Base-by-base conservation (phyloP, 2,888 invertebrate species). In the Cataglyphis altisquamis region DNA sequence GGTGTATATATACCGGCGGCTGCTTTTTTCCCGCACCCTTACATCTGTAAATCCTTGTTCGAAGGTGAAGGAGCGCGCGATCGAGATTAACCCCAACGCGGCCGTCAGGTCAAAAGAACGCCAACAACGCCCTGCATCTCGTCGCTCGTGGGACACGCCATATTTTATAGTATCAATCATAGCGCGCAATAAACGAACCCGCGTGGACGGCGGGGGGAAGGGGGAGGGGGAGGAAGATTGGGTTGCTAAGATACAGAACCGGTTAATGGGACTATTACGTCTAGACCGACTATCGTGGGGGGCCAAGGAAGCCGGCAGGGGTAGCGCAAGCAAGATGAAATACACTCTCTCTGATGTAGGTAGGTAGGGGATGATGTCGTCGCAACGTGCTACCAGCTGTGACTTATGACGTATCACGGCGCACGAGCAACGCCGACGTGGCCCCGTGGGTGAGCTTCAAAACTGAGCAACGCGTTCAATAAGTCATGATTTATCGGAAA, bases 371-470 rank as follows among this genome's bases (percentile, higher is more conserved):
- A 89, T 85, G 91, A 92, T 90, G 93, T 93, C 93, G 92, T 91
- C 91, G 92, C 93, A 93, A 92, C 89, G 93, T 93, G 93, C 92
- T 93, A 93, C 93, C 93, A 93, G 91, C 93, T 93, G 93, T 93
- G 93, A 93, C 93, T 93, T 93, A 93, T 93, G 93, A 93, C 93
- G 92, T 93, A 93, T 93, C 92, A 91, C 90, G 85, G 88, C 75
- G 87, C 81, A 88, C 89, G 88, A 90, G 90, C 89, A 87, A 90
- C 89, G 83, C 87, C 82, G 83, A 62, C 83, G 83, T 60, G 67
- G 21, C 75, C 62, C 84, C 52, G 81, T 86, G 66, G 85, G 86
- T 75, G 83, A 85, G 85, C 88, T 90, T 90, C 91, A 91, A 90
- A 90, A 90, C 88, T 86, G 88, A 90, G 83, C 86, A 81, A 62